These are phyloP conservation scores for Oedothorax gibbosus DNA, from an alignment of 1,140 invertebrate species.

Conservation along the genomic window DNA sequence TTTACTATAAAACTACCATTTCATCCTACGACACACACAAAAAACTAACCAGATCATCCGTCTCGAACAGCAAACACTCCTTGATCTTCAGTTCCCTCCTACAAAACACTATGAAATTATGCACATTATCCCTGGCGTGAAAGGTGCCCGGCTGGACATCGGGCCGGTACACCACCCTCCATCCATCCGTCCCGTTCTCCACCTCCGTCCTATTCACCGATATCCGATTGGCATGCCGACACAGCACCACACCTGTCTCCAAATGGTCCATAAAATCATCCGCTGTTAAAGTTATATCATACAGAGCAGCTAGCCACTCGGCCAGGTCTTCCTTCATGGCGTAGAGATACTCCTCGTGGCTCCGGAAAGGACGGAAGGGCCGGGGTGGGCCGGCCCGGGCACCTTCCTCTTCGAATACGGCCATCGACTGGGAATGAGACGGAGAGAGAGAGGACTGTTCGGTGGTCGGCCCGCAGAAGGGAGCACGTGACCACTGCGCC, in stretches of 20 bases:
- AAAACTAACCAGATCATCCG: slow-evolving; percentile 80
- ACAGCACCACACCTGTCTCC: slow-evolving; percentile 91
- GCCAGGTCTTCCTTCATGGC: slow-evolving; percentile 96
- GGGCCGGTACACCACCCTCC: slow-evolving; percentile 62
- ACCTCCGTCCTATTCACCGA: slow-evolving; percentile 77
- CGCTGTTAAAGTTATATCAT: slow-evolving; percentile 80
- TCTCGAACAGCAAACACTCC: slow-evolving; percentile 95
- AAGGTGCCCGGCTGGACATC: slow-evolving; percentile 81
- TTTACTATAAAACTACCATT: too few relatives aligned
- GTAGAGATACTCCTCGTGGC: slow-evolving; percentile 90
- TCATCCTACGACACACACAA: not conserved
- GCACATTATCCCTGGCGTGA: slow-evolving; percentile 94
- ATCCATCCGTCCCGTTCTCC: not conserved
- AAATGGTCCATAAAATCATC: slow-evolving; percentile 93
- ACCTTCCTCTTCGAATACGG: slow-evolving; percentile 56
- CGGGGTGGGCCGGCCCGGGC: slow-evolving; percentile 39
- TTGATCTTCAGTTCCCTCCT: slow-evolving; percentile 82
- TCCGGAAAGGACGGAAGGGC: slow-evolving; percentile 79
- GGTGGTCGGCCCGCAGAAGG: not conserved
- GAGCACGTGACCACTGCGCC: slow-evolving; percentile 57
- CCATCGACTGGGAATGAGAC: slow-evolving; percentile 32
- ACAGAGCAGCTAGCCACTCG: slow-evolving; percentile 90
- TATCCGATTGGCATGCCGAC: slow-evolving; percentile 92
- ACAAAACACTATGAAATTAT: slow-evolving; percentile 94
- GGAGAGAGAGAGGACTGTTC: slow-evolving; percentile 16